A percentile compares a stretch with the other conserved stretches of the same genome.
These are phyloP conservation scores for Nematopogon swammerdamellus DNA, from an alignment of 2,888 invertebrate species.

Conservation along the genomic window DNA sequence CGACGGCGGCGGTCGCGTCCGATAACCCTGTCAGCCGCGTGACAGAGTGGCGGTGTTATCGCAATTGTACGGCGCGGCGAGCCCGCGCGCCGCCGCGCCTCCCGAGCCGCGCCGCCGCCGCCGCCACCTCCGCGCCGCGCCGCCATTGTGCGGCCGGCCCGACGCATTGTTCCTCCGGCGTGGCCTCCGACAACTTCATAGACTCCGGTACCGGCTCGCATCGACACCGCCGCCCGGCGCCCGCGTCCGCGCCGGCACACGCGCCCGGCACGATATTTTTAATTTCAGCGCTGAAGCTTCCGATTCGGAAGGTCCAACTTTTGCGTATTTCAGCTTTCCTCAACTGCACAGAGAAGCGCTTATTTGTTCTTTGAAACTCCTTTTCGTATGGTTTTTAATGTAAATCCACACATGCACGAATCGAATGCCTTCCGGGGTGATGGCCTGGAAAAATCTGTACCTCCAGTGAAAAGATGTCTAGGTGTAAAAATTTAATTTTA, in stretches of 20 bases:
- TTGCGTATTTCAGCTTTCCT: too few relatives aligned
- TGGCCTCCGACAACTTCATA: neutral
- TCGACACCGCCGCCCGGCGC: neutral
- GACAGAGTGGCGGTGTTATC: constrained; percentile 52
- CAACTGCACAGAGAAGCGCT: too few relatives aligned
- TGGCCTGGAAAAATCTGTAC: too few relatives aligned
- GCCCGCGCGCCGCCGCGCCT: constrained; percentile 33
- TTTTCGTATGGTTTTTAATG: too few relatives aligned
- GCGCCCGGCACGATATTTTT: too few relatives aligned
- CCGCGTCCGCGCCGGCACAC: too few relatives aligned
- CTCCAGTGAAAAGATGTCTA: too few relatives aligned
- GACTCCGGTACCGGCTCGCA: neutral
- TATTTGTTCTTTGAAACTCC: too few relatives aligned
- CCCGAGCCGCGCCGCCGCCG: constrained; percentile 9
- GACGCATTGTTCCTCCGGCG: neutral
- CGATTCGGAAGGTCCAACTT: too few relatives aligned
- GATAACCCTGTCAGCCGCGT: constrained; percentile 52
- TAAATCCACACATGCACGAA: too few relatives aligned
- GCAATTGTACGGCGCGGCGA: constrained; percentile 17
- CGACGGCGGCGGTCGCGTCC: constrained; percentile 18
- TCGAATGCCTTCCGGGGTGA: too few relatives aligned
- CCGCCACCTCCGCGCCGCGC: constrained; percentile 9
- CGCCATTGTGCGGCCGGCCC: constrained; percentile 8
- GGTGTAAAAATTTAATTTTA: too few relatives aligned
- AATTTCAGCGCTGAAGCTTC: neutral